phyloP scores from a whole-genome alignment of 35 echinoderm and acorn worm species.

The Apostichopus californicus region DNA sequence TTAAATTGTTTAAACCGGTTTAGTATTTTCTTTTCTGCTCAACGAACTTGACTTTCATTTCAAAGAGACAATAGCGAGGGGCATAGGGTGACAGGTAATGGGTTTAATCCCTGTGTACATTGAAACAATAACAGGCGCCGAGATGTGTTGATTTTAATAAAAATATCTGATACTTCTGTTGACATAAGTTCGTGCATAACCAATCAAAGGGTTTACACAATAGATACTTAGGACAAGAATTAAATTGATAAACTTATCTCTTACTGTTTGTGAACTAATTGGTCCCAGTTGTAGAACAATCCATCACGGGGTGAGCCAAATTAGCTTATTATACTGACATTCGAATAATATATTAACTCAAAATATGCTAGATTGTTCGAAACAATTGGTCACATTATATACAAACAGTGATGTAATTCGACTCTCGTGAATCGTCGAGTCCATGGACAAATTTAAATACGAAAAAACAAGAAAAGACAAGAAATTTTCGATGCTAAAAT shows the following conservation, averaged over 20 bases:
- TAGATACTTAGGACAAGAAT: constrained; percentile 14
- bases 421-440: no score
- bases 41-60: no score
- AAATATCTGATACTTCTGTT: constrained; percentile 31
- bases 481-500: no score
- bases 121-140: constrained; percentile 15
- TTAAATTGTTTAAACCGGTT: no score
- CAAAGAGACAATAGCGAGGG: not conserved
- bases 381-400: no score
- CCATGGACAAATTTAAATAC: no score
- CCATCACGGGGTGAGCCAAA: not conserved
- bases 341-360: not conserved
- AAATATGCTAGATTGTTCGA: not conserved
- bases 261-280: no score
- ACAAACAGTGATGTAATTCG: no score
- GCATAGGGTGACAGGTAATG: constrained; percentile 19
- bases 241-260: not conserved
- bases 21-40: no score
- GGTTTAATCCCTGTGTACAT: constrained; percentile 21
- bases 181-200: constrained; percentile 2
- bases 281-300: not conserved
- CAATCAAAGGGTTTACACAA: constrained; percentile 15
- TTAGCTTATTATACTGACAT: not conserved
- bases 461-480: no score
- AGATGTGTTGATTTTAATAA: not conserved